Evolutionary conservation across 2,113 vertebrate genomes (phyloP).

Genomic region (Eidolon helvum): DNA sequence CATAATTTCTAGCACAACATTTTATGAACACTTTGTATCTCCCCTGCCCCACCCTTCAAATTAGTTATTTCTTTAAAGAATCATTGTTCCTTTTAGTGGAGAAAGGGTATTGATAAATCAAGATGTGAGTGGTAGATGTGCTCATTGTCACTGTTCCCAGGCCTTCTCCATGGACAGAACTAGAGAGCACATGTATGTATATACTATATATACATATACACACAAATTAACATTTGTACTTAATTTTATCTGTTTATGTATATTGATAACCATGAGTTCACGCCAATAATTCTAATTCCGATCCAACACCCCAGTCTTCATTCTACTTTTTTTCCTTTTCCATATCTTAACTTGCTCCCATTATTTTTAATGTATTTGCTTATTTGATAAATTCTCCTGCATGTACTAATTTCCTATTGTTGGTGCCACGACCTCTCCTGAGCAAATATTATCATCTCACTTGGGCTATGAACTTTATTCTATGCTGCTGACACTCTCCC

Average conservation of each 20-base stretch:
- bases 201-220: background rate
- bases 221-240: background rate
- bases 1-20: background rate
- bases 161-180: background rate
- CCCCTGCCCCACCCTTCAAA: background rate
- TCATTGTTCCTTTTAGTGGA: background rate
- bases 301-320: background rate
- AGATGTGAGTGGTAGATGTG: background rate
- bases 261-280: background rate
- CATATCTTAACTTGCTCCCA: background rate
- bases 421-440: background rate
- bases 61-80: background rate
- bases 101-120: background rate
- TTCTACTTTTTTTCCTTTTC: background rate
- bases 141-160: background rate
- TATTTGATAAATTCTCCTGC: background rate
- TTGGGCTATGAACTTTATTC: background rate
- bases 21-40: background rate
- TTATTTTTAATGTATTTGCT: background rate
- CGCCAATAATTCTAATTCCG: background rate
- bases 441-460: background rate
- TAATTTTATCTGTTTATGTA: constrained; percentile 3
- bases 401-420: background rate
- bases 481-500: background rate
- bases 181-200: background rate